Percentiles rank a stretch among this genome's conserved stretches.
phyloP scores from a whole-genome alignment of 2,888 invertebrate genomes.

The Dryomyza anilis region DNA sequence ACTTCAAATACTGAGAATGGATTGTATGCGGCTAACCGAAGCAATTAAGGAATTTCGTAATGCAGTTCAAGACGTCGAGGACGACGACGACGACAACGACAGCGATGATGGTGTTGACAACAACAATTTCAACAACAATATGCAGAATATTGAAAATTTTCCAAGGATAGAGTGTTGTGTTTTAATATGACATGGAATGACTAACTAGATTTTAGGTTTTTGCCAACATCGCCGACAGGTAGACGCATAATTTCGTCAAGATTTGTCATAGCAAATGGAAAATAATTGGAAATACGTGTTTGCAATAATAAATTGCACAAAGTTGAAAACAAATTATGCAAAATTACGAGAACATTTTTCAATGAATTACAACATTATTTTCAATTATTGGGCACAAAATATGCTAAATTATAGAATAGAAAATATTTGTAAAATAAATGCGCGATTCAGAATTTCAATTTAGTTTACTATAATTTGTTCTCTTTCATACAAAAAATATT shows the following conservation, averaged over 20 bases:
- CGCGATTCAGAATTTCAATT: too few relatives aligned
- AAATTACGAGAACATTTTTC: too few relatives aligned
- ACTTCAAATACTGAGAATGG: constrained; percentile 53
- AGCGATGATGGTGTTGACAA: neutral
- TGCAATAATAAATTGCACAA: neutral
- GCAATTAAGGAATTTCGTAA: constrained; percentile 58
- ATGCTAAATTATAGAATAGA: too few relatives aligned
- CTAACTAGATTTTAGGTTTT: neutral
- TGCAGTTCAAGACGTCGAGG: neutral
- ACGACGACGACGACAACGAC: neutral
- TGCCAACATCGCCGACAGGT: neutral
- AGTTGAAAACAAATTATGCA: too few relatives aligned
- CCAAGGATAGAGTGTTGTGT: too few relatives aligned
- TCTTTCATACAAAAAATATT: too few relatives aligned
- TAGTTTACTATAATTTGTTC: too few relatives aligned
- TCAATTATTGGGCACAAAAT: too few relatives aligned
- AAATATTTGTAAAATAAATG: too few relatives aligned
- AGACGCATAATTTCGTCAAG: too few relatives aligned
- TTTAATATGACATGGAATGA: neutral
- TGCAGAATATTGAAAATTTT: too few relatives aligned
- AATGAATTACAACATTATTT: too few relatives aligned
- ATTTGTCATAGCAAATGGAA: constrained; percentile 39
- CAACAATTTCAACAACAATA: neutral
- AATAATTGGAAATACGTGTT: constrained; percentile 58
- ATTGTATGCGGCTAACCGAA: constrained; percentile 59